Evolutionary conservation across 2,888 invertebrate genomes (phyloP).

Genomic region (Onthophagus sagittarius): DNA sequence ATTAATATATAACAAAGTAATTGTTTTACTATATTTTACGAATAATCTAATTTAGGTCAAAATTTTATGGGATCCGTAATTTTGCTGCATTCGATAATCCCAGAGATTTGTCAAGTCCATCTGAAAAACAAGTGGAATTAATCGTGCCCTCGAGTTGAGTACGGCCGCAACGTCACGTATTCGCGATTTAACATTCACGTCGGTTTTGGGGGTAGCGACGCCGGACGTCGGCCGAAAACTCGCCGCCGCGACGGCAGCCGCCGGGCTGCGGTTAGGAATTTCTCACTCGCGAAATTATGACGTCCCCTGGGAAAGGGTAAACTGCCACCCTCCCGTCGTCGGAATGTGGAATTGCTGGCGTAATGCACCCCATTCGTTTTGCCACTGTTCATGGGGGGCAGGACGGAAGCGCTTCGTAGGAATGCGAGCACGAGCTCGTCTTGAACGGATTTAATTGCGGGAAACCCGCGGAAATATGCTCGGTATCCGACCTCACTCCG

Average conservation of each 20-base stretch:
- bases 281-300: background rate
- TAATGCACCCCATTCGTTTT: background rate
- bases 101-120: background rate
- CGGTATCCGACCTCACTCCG: background rate
- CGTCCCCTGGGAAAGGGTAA: background rate
- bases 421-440: background rate
- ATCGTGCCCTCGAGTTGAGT: background rate
- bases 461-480: background rate
- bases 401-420: background rate
- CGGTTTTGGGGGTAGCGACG: background rate
- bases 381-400: background rate
- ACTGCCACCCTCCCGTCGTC: background rate
- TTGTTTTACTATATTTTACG: no score
- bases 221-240: background rate
- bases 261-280: background rate
- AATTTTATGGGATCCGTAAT: no score
- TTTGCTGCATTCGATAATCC: background rate
- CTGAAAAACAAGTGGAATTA: background rate
- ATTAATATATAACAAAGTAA: no score
- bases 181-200: background rate
- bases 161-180: background rate
- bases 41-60: no score
- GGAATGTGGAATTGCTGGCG: background rate
- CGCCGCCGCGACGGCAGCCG: background rate
- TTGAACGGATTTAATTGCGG: background rate